Evolutionary conservation across 2,888 invertebrate genomes (phyloP).

Genomic region (Caenorhabditis plicata): DNA sequence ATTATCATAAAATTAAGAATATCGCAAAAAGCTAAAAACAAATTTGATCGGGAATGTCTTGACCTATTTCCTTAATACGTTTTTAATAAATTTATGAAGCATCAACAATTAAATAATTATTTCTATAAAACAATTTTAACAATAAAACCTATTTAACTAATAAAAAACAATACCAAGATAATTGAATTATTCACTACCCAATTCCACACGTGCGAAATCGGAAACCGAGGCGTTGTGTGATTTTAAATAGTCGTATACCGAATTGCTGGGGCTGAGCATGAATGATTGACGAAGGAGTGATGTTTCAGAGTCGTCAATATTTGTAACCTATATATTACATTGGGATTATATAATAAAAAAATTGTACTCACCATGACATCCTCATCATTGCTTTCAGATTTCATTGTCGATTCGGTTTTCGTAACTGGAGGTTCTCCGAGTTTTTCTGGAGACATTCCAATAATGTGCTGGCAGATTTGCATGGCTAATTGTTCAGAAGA

Average conservation of each 20-base stretch:
- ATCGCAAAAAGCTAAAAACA: not conserved
- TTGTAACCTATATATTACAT: conserved; percentile 41
- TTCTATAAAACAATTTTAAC: too few species aligned
- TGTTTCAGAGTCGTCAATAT: conserved; percentile 60
- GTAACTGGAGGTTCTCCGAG: conserved; percentile 40
- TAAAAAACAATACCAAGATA: not conserved
- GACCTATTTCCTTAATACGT: not conserved
- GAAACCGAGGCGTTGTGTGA: conserved; percentile 53
- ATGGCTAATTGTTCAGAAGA: conserved; percentile 42
- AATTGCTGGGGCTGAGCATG: conserved; percentile 62
- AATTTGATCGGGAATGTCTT: not conserved
- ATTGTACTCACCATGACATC: not conserved
- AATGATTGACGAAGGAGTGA: conserved; percentile 60
- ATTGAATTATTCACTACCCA: conserved; percentile 39
- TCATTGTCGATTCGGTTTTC: conserved; percentile 5
- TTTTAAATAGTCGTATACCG: conserved; percentile 49
- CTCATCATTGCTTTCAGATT: not conserved
- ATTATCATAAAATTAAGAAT: not conserved
- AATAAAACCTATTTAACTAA: too few species aligned
- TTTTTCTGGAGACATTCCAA: conserved; percentile 52
- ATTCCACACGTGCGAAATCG: conserved; percentile 53
- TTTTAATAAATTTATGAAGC: not conserved
- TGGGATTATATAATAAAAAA: not conserved
- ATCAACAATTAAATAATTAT: not conserved
- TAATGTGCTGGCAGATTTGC: conserved; percentile 61